Evolutionary conservation across 2,113 vertebrate species (phyloP).

Genomic region (Campylorhamphus procurvoides): DNA sequence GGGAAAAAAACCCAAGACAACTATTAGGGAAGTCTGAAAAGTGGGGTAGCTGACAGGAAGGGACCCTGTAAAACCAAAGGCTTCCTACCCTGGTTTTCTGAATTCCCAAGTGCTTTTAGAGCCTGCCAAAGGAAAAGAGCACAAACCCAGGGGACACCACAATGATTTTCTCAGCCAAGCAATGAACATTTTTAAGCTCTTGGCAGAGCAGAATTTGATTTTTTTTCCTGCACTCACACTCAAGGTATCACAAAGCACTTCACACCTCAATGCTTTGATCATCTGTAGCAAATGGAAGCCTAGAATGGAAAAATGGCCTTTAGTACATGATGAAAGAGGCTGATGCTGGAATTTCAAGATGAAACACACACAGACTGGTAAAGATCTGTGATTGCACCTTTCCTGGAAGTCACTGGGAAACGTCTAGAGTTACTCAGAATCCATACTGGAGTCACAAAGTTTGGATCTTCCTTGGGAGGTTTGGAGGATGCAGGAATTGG

Average conservation of each 20-base stretch:
- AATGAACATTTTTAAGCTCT: neutral
- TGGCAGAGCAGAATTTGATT: neutral
- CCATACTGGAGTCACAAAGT: neutral
- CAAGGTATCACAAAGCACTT: neutral
- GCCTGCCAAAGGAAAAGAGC: neutral
- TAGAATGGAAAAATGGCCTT: neutral
- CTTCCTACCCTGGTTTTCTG: neutral
- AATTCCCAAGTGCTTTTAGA: neutral
- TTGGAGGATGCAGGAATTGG: neutral
- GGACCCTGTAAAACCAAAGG: neutral
- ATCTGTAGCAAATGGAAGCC: neutral
- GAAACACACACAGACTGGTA: fast-evolving
- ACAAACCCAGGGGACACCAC: neutral
- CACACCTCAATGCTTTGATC: neutral
- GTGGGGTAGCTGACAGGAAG: neutral
- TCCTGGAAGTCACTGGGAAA: neutral
- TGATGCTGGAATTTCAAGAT: neutral
- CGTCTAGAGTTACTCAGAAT: neutral
- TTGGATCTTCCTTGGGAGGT: neutral
- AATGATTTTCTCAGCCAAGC: neutral
- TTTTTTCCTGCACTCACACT: neutral
- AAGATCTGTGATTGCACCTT: neutral
- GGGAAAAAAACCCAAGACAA: neutral
- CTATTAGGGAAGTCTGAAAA: neutral
- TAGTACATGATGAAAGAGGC: neutral